Evolutionary conservation across 2,888 invertebrate species (phyloP), one percentile per base, ranked within the genome.

Genomic region (Agriopis aurantiaria): DNA sequence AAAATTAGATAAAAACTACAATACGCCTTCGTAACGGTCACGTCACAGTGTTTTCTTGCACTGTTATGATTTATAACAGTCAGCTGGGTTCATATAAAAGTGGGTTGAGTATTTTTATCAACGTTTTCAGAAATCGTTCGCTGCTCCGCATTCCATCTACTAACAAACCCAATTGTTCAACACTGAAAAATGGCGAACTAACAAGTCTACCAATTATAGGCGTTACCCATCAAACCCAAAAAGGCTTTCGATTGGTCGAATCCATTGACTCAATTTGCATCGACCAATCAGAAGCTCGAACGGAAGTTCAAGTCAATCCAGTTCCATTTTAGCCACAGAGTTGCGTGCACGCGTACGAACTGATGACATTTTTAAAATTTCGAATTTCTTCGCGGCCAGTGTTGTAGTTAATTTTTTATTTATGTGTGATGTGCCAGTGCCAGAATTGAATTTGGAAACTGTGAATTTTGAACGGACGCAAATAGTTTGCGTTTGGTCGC

Each of bases 101-200:
- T 82, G 79, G 83, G 84, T 79, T 80, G 84, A 89, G 88, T 90
- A 90, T 85, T 86, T 81, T 75, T 76, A 77, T 71, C 61, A 61
- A 71, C 78, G 76, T 85, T 87, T 87, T 84, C 87, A 83, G 81
- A 87, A 89, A 85, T 82, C 81, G 78, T 78, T 78, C 82, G 81
- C 17, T 49, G 60, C 60, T 83, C 79, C 78, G 69, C 76, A 86
- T 83, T 85, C 87, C 91, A 91, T 93, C 92, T 91, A 92, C 91
- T 85, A 88, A 88, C 85, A 85, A 88, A 84, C 84, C 71, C 88
- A 90, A 91, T 91, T 91, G 91, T 91, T 90, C 88, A 86, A 81
- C 87, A 82, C 87, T 91, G 90, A 91, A 93, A 93, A 93, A 93
- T 93, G 92, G 93, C 93, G 92, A 90, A 85, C 85, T 77, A 80